These are phyloP conservation scores for Pararge aegeria DNA, from an alignment of 1,140 invertebrate species.

Conservation along the genomic window DNA sequence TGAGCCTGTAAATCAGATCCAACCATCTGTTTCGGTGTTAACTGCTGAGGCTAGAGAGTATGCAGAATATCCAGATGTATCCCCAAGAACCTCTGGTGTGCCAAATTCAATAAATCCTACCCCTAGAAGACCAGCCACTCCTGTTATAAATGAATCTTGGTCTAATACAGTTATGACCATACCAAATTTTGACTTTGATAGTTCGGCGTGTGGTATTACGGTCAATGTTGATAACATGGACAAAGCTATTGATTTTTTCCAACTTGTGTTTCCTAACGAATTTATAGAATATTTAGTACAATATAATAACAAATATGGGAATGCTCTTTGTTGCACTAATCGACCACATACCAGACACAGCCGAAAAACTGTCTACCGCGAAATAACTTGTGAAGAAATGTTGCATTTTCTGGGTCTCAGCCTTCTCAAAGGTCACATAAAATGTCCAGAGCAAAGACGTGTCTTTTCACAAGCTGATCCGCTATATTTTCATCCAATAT, in stretches of 20 bases:
- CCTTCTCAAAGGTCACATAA: conserved; percentile 37
- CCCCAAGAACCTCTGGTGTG: too few species aligned
- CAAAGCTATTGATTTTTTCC: conserved; percentile 26
- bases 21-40: too few species aligned
- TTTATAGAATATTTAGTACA: neutral
- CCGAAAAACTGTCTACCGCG: conserved; percentile 4
- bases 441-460: conserved; percentile 32
- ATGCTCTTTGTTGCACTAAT: conserved; percentile 20
- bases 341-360: conserved; percentile 29
- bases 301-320: conserved; percentile 16
- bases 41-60: too few species aligned
- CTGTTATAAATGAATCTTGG: neutral
- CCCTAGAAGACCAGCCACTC: too few species aligned
- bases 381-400: conserved; percentile 29
- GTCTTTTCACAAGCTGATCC: conserved; percentile 35
- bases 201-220: conserved; percentile 16
- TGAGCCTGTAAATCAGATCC: too few species aligned
- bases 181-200: conserved; percentile 34
- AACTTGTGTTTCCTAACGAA: conserved; percentile 29
- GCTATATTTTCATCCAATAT: conserved; percentile 45
- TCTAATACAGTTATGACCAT: conserved; percentile 14
- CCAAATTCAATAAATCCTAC: too few species aligned
- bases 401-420: conserved; percentile 42
- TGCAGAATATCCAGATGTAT: too few species aligned
- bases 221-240: conserved; percentile 28